A percentile compares a stretch with the other conserved stretches of the same genome.
Evolutionary conservation across 2,888 invertebrate genomes (phyloP).

Genomic region (Drosophila niveifrons): DNA sequence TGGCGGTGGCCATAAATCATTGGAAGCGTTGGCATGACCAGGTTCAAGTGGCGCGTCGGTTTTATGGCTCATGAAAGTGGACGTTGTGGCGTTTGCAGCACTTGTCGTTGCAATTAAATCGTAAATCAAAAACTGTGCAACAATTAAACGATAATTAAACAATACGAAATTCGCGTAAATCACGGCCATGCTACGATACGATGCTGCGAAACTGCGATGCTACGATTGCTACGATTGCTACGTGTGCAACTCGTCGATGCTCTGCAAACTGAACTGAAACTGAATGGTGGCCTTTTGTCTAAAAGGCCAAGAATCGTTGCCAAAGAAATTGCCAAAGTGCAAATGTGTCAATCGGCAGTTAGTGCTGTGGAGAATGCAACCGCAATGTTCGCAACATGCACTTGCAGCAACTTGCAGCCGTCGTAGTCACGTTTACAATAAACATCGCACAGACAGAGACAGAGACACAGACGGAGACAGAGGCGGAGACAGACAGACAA

Average conservation of each 20-base stretch:
- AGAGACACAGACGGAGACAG: neutral
- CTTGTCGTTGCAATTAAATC: conserved; percentile 76
- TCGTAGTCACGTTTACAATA: conserved; percentile 76
- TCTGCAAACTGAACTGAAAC: conserved; percentile 36
- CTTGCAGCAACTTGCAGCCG: conserved; percentile 24
- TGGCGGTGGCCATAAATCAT: conserved; percentile 74
- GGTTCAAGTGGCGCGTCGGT: conserved; percentile 33
- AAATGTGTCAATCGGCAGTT: conserved; percentile 79
- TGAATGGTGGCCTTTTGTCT: conserved; percentile 13
- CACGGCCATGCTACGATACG: conserved; percentile 43
- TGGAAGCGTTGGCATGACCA: conserved; percentile 41
- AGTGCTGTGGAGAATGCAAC: conserved; percentile 56
- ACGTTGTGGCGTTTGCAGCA: conserved; percentile 49
- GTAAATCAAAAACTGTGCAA: conserved; percentile 77
- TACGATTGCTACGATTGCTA: neutral
- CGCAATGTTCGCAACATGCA: conserved; percentile 8
- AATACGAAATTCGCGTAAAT: conserved; percentile 71
- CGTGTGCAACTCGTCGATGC: conserved; percentile 13
- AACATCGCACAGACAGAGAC: conserved; percentile 54
- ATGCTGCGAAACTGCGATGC: neutral
- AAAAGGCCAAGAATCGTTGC: conserved; percentile 43
- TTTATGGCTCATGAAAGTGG: conserved; percentile 42
- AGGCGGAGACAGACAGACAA: conserved; percentile 11
- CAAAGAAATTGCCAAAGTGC: conserved; percentile 71
- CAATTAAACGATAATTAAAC: conserved; percentile 80